A percentile compares a stretch with the other conserved stretches of the same genome.
Evolutionary conservation across 2,797 vertebrate genomes (phyloP).

Genomic region (Cyprinodon diabolis): DNA sequence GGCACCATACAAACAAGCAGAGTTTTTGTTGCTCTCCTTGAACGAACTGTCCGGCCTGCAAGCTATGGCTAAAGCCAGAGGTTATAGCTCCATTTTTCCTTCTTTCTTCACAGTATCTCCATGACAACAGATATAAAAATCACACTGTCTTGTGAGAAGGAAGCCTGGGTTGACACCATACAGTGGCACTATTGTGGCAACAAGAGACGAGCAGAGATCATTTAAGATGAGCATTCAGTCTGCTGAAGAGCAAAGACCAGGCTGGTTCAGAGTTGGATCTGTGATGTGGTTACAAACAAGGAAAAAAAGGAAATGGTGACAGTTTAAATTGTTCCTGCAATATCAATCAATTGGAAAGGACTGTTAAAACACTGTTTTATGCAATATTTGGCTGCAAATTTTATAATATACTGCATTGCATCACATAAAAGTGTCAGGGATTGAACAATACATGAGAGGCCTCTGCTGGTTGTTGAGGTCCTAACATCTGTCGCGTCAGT

Average conservation of each 20-base stretch:
- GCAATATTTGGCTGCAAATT: not conserved
- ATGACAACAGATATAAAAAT: constrained; percentile 99
- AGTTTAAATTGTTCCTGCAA: constrained; percentile 42
- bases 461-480: constrained; percentile 88
- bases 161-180: constrained; percentile 93
- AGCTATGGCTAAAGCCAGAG: constrained; percentile 88
- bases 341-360: constrained; percentile 11
- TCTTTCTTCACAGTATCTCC: constrained; percentile 90
- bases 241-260: constrained; percentile 90
- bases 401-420: not conserved
- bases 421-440: constrained; percentile 15
- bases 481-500: constrained; percentile 71
- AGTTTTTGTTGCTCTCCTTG: constrained; percentile 87
- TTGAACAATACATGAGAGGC: constrained; percentile 93
- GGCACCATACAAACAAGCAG: constrained; percentile 86
- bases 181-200: constrained; percentile 93
- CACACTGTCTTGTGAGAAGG: constrained; percentile 96
- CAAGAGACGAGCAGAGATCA: constrained; percentile 89
- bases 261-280: constrained; percentile 74
- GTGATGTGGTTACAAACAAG: constrained; percentile 41
- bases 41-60: constrained; percentile 89
- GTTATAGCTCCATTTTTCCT: constrained; percentile 95
- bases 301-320: constrained; percentile 50
- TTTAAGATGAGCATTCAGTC: constrained; percentile 93
- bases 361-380: not conserved